Conservation (phyloP, 2,888 invertebrate genomes). For the Myopa testacea region DNA sequence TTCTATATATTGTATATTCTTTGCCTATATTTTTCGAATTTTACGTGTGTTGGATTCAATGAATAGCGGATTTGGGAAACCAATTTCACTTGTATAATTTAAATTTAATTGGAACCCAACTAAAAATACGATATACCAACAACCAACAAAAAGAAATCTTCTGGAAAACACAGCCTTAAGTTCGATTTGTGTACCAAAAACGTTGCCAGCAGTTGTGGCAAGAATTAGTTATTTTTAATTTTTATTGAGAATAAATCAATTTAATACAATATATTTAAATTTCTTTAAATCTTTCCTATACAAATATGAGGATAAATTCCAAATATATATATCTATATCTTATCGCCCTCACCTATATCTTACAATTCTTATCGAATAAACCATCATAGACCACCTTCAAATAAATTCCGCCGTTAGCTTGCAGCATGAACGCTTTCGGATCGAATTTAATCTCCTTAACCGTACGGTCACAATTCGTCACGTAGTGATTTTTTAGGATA, state of each 20-base stretch:
- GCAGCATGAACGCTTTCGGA: constrained; percentile 58
- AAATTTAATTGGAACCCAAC: neutral
- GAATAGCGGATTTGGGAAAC: too few species aligned
- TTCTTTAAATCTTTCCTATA: neutral
- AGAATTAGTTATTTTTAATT: neutral
- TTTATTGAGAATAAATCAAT: neutral
- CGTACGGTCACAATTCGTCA: constrained; percentile 55
- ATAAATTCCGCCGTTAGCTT: constrained; percentile 55
- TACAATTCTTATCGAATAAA: constrained; percentile 51
- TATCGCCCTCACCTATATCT: constrained; percentile 4
- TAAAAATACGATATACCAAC: neutral
- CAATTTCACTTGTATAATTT: neutral
- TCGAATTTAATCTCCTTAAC: constrained; percentile 56
- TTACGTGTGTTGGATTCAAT: too few species aligned
- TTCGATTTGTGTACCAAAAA: neutral
- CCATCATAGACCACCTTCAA: constrained; percentile 60
- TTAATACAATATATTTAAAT: neutral
- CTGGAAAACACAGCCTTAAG: neutral
- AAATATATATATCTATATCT: neutral
- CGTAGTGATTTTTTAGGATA: constrained; percentile 62
- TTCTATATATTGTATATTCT: too few species aligned
- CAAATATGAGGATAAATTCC: neutral
- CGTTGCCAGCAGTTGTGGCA: neutral
- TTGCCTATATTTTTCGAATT: too few species aligned
- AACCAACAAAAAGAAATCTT: neutral